phyloP scores from a whole-genome alignment of 2,113 vertebrate species.

The Anthoscopus minutus region DNA sequence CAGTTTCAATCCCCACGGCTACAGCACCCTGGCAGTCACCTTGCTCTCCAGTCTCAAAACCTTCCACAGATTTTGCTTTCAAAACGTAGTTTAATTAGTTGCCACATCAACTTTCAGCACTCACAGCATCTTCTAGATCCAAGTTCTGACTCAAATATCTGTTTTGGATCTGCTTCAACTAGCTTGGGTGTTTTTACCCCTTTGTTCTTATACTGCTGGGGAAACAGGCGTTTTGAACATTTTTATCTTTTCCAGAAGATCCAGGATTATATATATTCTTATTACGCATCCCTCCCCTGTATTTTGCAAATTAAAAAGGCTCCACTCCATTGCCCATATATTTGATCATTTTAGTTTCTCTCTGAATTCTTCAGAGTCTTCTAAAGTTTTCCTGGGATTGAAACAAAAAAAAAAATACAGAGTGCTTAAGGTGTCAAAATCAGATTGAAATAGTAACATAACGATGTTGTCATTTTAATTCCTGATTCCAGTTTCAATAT shows the following conservation, averaged over 20 bases:
- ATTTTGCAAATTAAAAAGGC: neutral
- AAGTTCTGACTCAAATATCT: neutral
- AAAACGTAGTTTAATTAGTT: neutral
- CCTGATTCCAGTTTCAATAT: neutral
- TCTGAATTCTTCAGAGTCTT: neutral
- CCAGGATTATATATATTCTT: neutral
- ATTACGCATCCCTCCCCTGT: neutral
- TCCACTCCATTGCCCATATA: too few species aligned
- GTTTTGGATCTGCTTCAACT: neutral
- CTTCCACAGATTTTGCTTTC: neutral
- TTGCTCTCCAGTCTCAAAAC: neutral
- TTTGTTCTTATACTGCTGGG: neutral
- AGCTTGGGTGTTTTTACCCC: neutral
- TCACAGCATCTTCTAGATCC: neutral
- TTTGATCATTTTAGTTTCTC: neutral
- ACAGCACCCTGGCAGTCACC: neutral
- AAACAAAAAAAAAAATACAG: neutral
- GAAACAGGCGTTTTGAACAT: neutral
- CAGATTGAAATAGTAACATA: neutral
- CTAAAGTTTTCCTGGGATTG: neutral
- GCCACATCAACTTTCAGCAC: neutral
- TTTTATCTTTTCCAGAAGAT: neutral
- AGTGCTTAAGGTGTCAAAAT: neutral
- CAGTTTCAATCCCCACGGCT: fast-evolving
- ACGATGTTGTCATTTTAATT: neutral